Percentiles rank a stretch among this genome's conserved stretches.
Conservation (phyloP, 2,113 vertebrate genomes). For the Setophaga coronata region DNA sequence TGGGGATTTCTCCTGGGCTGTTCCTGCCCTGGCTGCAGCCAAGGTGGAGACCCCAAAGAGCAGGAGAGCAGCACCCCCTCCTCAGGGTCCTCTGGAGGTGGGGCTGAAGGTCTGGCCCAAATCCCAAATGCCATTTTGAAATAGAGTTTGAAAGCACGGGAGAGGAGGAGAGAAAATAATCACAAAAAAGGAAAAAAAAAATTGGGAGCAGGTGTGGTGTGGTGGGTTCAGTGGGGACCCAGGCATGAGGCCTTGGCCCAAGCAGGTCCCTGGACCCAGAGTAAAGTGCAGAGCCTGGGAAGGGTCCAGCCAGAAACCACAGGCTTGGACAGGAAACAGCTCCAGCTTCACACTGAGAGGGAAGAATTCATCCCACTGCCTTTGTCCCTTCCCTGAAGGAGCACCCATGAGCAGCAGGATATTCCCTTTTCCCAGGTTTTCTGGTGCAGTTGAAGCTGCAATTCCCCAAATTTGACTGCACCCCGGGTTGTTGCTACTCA, state of each 20-base stretch:
- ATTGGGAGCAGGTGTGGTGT: neutral
- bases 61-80: neutral
- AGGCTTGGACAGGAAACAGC: neutral
- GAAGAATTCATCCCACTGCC: neutral
- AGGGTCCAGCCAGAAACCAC: neutral
- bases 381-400: neutral
- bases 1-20: neutral
- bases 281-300: neutral
- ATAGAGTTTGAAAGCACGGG: neutral
- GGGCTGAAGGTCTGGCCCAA: neutral
- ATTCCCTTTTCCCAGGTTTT: neutral
- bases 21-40: neutral
- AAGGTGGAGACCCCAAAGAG: neutral
- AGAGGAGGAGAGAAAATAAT: neutral
- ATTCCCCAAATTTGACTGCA: neutral
- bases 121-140: neutral
- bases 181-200: neutral
- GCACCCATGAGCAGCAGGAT: neutral
- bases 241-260: neutral
- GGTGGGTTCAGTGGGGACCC: neutral
- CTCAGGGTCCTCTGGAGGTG: rapidly evolving
- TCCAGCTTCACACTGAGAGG: neutral
- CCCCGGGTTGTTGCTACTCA: neutral
- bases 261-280: neutral
- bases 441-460: neutral